A percentile compares a stretch with the other conserved stretches of the same genome.
These are phyloP conservation scores for Catostomus latipinnis DNA, from an alignment of 2,797 vertebrate genomes.

Conservation along the genomic window DNA sequence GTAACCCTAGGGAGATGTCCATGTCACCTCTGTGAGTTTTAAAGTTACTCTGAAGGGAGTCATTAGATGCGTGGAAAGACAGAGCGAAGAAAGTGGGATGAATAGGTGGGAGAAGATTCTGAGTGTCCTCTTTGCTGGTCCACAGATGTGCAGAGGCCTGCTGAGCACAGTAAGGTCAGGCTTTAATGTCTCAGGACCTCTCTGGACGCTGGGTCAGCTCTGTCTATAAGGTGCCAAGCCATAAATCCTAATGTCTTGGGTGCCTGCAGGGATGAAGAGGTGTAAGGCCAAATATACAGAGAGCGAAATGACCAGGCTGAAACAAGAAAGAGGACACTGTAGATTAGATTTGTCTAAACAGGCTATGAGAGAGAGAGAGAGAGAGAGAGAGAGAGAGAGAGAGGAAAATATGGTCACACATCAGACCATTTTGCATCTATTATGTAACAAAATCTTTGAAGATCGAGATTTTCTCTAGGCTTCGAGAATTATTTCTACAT, in stretches of 20 bases:
- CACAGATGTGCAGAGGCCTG: slow-evolving; percentile 49
- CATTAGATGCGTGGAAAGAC: neutral
- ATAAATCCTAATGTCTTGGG: slow-evolving; percentile 59
- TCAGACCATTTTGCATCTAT: neutral
- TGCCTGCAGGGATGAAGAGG: slow-evolving; percentile 32
- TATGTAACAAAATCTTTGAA: neutral
- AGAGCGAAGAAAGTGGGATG: neutral
- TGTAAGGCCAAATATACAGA: neutral
- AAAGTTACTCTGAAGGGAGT: neutral
- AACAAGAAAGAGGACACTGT: neutral
- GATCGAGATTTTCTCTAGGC: neutral
- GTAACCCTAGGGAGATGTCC: neutral
- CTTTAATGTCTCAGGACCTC: slow-evolving; percentile 48
- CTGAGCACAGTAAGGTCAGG: slow-evolving; percentile 63
- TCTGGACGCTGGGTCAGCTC: slow-evolving; percentile 52
- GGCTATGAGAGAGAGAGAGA: neutral
- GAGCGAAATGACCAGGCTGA: slow-evolving; percentile 2
- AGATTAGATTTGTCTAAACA: slow-evolving; percentile 22
- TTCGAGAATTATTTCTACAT: neutral
- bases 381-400: too few species aligned
- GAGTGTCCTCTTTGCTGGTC: slow-evolving; percentile 20
- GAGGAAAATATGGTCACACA: neutral
- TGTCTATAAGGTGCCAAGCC: slow-evolving; percentile 36
- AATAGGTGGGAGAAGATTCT: neutral
- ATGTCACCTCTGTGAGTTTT: neutral